Evolutionary conservation across 2,888 invertebrate genomes (phyloP).

Genomic region (Tanytarsus gracilentus): DNA sequence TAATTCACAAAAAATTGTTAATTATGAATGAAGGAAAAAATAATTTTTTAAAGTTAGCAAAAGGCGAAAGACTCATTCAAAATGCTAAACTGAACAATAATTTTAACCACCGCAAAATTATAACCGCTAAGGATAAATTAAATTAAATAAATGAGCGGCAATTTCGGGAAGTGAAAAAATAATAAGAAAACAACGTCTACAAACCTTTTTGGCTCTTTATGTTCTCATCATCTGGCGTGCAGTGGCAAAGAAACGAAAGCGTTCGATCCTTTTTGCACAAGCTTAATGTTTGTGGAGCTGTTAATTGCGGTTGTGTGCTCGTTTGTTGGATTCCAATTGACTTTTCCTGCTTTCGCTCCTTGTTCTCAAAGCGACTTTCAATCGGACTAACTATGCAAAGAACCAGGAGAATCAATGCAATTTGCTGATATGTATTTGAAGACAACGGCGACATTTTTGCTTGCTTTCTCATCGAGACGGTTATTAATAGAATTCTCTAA

Average conservation of each 20-base stretch:
- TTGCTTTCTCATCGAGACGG: slow-evolving; percentile 14
- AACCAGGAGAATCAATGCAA: slow-evolving; percentile 26
- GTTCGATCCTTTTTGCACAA: slow-evolving; percentile 42
- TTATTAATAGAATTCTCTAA: too few relatives aligned
- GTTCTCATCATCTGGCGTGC: slow-evolving; percentile 35
- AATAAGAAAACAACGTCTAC: background rate
- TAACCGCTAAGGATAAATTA: too few relatives aligned
- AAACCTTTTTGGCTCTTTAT: slow-evolving; percentile 20
- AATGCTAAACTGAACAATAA: too few relatives aligned
- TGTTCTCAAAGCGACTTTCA: slow-evolving; percentile 27
- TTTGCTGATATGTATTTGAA: slow-evolving; percentile 22
- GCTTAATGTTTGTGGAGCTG: slow-evolving; percentile 32
- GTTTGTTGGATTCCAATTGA: slow-evolving; percentile 15
- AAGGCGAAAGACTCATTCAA: too few relatives aligned
- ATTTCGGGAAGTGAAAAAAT: too few relatives aligned
- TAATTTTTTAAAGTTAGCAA: too few relatives aligned
- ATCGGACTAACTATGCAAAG: slow-evolving; percentile 29
- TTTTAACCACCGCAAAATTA: too few relatives aligned
- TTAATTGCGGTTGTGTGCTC: background rate
- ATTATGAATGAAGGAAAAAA: too few relatives aligned
- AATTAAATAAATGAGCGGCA: too few relatives aligned
- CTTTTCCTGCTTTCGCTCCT: slow-evolving; percentile 10
- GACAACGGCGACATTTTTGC: slow-evolving; percentile 5
- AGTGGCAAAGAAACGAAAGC: slow-evolving; percentile 43
- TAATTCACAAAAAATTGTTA: too few relatives aligned